phyloP scores from a whole-genome alignment of 2,113 vertebrate species.

The Ophthalmolycus amberensis region DNA sequence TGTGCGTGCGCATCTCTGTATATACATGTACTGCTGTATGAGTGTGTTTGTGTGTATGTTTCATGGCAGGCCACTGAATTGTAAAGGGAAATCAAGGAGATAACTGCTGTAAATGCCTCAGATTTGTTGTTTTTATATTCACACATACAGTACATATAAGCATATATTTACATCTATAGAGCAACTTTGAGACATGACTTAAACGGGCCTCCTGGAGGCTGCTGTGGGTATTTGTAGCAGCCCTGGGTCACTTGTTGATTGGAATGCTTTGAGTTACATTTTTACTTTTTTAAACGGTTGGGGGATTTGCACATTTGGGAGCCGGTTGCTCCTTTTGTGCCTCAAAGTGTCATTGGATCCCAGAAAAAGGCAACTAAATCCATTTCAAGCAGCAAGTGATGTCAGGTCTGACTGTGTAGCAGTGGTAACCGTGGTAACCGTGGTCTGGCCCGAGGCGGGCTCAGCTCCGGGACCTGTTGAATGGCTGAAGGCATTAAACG shows the following conservation, averaged over 20 bases:
- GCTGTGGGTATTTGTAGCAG: conserved; percentile 75
- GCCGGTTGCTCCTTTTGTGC: conserved; percentile 10
- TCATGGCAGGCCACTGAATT: conserved; percentile 92
- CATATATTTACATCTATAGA: conserved; percentile 85
- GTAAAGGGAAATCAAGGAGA: conserved; percentile 91
- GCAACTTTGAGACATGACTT: conserved; percentile 78
- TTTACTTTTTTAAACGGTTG: not conserved
- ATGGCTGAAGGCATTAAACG: conserved; percentile 53
- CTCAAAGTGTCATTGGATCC: conserved; percentile 17
- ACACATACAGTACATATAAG: conserved; percentile 82
- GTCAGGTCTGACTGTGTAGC: conserved; percentile 64
- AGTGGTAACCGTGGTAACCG: conserved; percentile 40
- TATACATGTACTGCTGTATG: conserved; percentile 66
- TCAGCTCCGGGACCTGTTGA: conserved; percentile 63
- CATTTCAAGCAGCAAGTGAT: conserved; percentile 34
- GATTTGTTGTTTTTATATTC: conserved; percentile 84
- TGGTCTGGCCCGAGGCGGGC: conserved; percentile 62
- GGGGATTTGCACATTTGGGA: conserved; percentile 13
- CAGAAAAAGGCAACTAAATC: not conserved
- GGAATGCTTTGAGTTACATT: conserved; percentile 58
- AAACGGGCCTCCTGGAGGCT: conserved; percentile 73
- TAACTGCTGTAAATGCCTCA: conserved; percentile 98
- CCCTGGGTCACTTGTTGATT: conserved; percentile 52
- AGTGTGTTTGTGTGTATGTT: conserved; percentile 53
- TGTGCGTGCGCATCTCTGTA: conserved; percentile 50